These are phyloP conservation scores for Eustalomyia histrio DNA, from an alignment of 2,888 invertebrate genomes.

Conservation along the genomic window DNA sequence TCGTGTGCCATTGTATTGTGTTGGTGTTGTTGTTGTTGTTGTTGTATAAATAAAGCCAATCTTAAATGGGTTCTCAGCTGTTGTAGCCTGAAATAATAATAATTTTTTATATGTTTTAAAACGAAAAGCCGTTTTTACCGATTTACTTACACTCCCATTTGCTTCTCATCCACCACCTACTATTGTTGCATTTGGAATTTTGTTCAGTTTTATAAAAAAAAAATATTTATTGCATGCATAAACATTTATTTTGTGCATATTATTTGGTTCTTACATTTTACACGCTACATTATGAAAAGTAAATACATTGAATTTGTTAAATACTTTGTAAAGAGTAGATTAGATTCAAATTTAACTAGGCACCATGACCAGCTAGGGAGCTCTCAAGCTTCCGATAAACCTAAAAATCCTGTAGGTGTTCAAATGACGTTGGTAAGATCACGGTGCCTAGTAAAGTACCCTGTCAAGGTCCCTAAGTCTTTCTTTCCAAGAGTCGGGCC, in stretches of 20 bases:
- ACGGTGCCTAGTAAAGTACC: no score
- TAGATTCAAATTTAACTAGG: no score
- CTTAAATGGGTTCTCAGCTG: constrained; percentile 66
- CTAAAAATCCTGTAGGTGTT: no score
- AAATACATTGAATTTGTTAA: background rate
- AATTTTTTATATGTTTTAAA: constrained; percentile 49
- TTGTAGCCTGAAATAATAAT: constrained; percentile 65
- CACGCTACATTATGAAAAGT: background rate
- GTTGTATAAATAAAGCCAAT: constrained; percentile 49
- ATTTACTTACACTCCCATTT: constrained; percentile 30
- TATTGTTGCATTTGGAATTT: constrained; percentile 1
- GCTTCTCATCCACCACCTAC: background rate
- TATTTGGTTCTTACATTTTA: constrained; percentile 41
- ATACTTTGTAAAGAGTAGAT: no score
- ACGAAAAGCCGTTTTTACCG: constrained; percentile 34
- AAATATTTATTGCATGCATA: background rate
- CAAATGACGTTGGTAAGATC: no score
- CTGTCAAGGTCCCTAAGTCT: no score
- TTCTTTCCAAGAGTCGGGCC: no score
- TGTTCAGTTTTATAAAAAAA: background rate
- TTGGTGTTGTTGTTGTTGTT: no score
- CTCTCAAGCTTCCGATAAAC: no score
- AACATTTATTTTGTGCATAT: constrained; percentile 57
- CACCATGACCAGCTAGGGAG: no score
- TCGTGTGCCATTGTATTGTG: constrained; percentile 38